Conservation (phyloP, 2,888 invertebrate genomes). For the Drosophila aldrichi region DNA sequence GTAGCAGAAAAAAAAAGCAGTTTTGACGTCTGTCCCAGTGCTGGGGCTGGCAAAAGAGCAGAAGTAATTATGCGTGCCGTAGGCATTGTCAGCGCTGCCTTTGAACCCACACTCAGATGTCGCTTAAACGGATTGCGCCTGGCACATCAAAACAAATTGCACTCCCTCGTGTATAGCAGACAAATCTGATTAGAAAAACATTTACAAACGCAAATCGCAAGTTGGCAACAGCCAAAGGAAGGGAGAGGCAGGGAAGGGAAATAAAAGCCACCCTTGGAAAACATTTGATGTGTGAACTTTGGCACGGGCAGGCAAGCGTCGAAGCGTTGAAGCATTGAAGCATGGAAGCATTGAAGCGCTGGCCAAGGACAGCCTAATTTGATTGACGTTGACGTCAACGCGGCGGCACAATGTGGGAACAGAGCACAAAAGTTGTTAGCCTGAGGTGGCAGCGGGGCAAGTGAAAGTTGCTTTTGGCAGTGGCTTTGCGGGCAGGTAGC, state of each 20-base stretch:
- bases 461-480: conserved; percentile 59
- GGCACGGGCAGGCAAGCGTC: conserved; percentile 27
- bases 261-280: conserved; percentile 41
- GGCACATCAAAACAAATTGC: conserved; percentile 79
- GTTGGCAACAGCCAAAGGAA: conserved; percentile 48
- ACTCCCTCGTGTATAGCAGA: conserved; percentile 63
- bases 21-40: neutral
- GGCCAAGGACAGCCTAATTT: conserved; percentile 60
- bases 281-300: conserved; percentile 76
- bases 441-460: conserved; percentile 8
- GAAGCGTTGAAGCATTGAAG: neutral
- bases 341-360: conserved; percentile 2
- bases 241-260: neutral
- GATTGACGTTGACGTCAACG: conserved; percentile 72
- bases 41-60: conserved; percentile 8
- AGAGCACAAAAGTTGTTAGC: conserved; percentile 25
- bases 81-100: conserved; percentile 28
- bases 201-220: conserved; percentile 79
- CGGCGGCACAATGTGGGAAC: conserved; percentile 65
- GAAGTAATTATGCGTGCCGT: conserved; percentile 66
- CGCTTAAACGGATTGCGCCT: conserved; percentile 71
- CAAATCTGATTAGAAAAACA: conserved; percentile 80
- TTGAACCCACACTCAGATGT: conserved; percentile 46
- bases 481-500: conserved; percentile 63
- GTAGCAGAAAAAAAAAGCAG: neutral